phyloP scores from a whole-genome alignment of 2,113 vertebrate genomes.

The Macrotus californicus region DNA sequence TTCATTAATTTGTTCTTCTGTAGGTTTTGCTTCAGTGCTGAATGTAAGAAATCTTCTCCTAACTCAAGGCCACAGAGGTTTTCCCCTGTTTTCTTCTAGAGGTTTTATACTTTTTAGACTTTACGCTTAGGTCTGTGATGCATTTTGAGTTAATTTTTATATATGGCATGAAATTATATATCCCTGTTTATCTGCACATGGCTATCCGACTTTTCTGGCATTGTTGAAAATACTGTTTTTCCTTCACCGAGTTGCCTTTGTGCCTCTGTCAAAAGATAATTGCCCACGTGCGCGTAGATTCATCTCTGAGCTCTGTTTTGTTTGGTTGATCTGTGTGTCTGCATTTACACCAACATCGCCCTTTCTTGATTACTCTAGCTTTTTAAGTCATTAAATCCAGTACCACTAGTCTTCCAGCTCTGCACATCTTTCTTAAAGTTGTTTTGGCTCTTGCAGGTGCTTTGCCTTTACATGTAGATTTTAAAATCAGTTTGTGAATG shows the following conservation, averaged over 20 bases:
- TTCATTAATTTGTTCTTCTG: background rate
- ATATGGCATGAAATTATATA: background rate
- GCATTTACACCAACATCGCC: background rate
- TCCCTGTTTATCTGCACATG: background rate
- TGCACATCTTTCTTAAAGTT: background rate
- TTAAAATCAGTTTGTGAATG: background rate
- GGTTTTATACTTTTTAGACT: background rate
- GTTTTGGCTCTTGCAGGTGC: background rate
- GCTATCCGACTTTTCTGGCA: background rate
- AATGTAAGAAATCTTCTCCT: background rate
- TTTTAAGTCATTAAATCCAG: background rate
- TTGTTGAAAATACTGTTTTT: background rate
- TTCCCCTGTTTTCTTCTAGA: background rate
- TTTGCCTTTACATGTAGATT: background rate
- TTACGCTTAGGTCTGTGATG: constrained; percentile 5
- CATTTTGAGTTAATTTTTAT: background rate
- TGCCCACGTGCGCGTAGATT: background rate
- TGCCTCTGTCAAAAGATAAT: background rate
- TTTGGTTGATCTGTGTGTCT: background rate
- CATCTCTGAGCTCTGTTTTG: background rate
- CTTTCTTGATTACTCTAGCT: background rate
- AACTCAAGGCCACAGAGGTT: background rate
- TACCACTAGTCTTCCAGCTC: background rate
- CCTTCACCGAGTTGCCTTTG: background rate
- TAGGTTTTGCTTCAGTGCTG: background rate